Evolutionary conservation across 1,140 invertebrate genomes (phyloP).

Genomic region (Adoxophyes honmai): DNA sequence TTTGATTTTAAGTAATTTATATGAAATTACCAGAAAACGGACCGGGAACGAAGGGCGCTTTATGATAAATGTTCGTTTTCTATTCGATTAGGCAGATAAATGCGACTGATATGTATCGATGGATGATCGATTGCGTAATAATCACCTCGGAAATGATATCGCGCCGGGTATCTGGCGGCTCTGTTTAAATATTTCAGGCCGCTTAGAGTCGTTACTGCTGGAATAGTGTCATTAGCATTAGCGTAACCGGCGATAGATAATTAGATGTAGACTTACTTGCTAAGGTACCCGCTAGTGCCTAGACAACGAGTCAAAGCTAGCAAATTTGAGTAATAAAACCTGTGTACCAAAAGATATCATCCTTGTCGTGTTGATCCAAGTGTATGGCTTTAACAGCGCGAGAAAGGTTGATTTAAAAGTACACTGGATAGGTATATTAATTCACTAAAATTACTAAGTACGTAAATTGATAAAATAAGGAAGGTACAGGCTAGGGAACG

Average conservation of each 20-base stretch:
- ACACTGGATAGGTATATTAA: too few species aligned
- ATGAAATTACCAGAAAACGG: conserved; percentile 57
- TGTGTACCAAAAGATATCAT: too few species aligned
- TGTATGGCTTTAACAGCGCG: too few species aligned
- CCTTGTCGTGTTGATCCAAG: too few species aligned
- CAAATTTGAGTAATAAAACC: too few species aligned
- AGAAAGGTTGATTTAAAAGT: too few species aligned
- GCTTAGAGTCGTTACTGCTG: conserved; percentile 4
- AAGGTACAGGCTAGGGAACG: too few species aligned
- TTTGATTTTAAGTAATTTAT: conserved; percentile 73
- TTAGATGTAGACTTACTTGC: not conserved
- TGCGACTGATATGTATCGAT: conserved; percentile 42
- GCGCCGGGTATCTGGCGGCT: not conserved
- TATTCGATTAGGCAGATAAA: conserved; percentile 60
- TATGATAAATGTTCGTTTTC: conserved; percentile 56
- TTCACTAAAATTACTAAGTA: too few species aligned
- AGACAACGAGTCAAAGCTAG: too few species aligned
- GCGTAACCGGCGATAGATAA: not conserved
- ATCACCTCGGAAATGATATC: conserved; percentile 26
- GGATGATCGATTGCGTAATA: conserved; percentile 50
- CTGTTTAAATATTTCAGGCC: conserved; percentile 8
- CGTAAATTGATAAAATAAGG: too few species aligned
- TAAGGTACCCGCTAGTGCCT: too few species aligned
- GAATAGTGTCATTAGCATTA: conserved; percentile 4
- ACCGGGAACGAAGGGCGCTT: conserved; percentile 35